These are phyloP conservation scores for Phodopus roborovskii DNA, from an alignment of 2,113 vertebrate species.

Conservation along the genomic window DNA sequence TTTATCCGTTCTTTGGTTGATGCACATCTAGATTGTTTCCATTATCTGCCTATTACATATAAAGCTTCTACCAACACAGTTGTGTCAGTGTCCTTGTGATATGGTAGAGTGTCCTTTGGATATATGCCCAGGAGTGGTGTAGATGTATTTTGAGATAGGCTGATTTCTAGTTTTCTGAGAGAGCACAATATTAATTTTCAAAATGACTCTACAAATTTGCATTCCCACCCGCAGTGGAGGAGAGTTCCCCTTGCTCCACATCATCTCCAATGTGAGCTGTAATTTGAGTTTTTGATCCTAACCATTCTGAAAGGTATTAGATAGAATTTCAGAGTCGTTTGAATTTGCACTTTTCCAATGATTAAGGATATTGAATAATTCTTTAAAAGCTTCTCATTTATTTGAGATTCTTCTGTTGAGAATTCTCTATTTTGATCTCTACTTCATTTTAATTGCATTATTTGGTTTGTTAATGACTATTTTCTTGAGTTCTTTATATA, in stretches of 20 bases:
- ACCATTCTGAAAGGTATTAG: neutral
- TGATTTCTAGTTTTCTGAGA: neutral
- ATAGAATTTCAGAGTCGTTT: neutral
- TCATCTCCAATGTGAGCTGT: neutral
- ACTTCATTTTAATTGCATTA: too few species aligned
- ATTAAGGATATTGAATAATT: neutral
- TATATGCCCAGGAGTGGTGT: neutral
- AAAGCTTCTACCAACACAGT: neutral
- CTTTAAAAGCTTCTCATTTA: neutral
- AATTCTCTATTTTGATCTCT: neutral
- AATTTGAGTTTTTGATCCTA: neutral
- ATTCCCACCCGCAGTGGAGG: neutral
- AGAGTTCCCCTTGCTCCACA: neutral
- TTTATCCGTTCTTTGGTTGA: neutral
- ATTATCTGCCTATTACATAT: neutral
- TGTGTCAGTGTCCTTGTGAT: neutral
- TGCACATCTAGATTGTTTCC: neutral
- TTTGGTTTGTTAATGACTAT: too few species aligned
- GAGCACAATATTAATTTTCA: neutral
- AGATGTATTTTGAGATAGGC: neutral
- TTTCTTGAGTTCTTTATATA: neutral
- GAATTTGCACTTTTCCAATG: neutral
- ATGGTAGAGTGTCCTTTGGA: neutral
- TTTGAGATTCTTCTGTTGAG: neutral
- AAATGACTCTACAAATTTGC: neutral